Conservation (phyloP, 1,140 invertebrate genomes). For the Probaryconus sp. region DNA sequence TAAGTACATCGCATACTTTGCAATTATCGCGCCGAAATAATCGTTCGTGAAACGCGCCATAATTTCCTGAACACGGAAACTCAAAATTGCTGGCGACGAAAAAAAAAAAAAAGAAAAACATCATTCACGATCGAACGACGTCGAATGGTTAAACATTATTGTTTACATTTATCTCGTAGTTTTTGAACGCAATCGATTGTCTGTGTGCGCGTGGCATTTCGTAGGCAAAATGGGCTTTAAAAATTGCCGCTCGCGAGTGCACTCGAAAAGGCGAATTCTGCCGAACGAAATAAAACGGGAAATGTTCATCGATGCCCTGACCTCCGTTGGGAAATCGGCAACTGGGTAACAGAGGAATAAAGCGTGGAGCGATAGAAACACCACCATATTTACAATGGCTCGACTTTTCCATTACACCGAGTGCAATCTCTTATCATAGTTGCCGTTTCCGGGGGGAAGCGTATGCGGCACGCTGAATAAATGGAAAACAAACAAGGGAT, state of each 20-base stretch:
- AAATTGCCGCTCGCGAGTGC: constrained; percentile 13
- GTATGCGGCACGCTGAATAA: constrained; percentile 56
- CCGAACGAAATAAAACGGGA: constrained; percentile 31
- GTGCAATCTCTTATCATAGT: constrained; percentile 68
- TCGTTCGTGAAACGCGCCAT: constrained; percentile 6
- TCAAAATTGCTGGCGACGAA: too few relatives aligned
- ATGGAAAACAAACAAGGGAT: constrained; percentile 71
- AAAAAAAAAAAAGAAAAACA: too few relatives aligned
- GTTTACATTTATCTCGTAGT: constrained; percentile 14
- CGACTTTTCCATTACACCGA: constrained; percentile 69
- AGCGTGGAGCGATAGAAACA: constrained; percentile 41
- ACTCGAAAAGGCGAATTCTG: constrained; percentile 3
- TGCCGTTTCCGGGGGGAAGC: constrained; percentile 53
- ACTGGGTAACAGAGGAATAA: constrained; percentile 48
- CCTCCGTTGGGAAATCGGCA: constrained; percentile 58
- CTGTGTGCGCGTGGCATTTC: background rate
- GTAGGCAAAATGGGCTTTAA: constrained; percentile 5
- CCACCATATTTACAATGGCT: constrained; percentile 55
- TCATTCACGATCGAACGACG: background rate
- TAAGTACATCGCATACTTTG: constrained; percentile 32
- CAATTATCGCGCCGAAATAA: constrained; percentile 25
- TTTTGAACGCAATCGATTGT: background rate
- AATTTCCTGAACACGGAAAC: constrained; percentile 7
- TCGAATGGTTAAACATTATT: background rate
- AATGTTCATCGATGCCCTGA: constrained; percentile 48